phyloP scores from a whole-genome alignment of 2,797 vertebrate genomes.

The Neosilurus mollespiculum region DNA sequence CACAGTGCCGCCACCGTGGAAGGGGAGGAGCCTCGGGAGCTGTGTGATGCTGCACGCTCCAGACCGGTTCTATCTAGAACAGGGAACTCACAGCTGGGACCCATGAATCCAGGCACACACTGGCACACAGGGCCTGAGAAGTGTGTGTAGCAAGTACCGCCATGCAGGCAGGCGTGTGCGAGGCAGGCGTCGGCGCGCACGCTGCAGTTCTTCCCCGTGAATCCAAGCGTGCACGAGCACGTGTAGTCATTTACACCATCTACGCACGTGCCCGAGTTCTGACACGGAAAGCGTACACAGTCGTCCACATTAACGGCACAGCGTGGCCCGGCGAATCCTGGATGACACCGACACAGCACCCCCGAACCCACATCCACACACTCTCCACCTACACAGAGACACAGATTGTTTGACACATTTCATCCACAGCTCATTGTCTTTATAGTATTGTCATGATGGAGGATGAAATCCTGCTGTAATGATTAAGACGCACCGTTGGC shows the following conservation, averaged over 20 bases:
- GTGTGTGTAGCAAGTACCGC: constrained; percentile 88
- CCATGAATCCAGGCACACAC: constrained; percentile 86
- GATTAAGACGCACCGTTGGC: constrained; percentile 79
- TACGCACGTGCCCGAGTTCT: constrained; percentile 87
- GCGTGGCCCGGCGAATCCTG: constrained; percentile 79
- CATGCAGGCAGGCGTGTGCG: constrained; percentile 79
- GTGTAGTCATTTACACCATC: constrained; percentile 83
- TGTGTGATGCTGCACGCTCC: constrained; percentile 61
- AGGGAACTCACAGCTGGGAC: constrained; percentile 82
- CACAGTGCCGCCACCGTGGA: constrained; percentile 75
- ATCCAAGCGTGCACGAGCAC: constrained; percentile 89
- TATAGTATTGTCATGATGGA: not conserved
- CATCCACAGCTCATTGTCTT: not conserved
- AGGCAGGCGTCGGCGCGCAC: constrained; percentile 82
- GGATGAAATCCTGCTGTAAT: not conserved
- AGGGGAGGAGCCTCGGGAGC: constrained; percentile 62
- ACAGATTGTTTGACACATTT: constrained; percentile 29
- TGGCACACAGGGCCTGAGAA: constrained; percentile 88
- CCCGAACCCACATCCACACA: constrained; percentile 86
- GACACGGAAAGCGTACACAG: constrained; percentile 80
- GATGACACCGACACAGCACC: constrained; percentile 82
- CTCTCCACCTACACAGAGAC: constrained; percentile 75
- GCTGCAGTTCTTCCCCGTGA: constrained; percentile 84
- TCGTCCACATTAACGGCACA: constrained; percentile 86
- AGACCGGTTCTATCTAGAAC: constrained; percentile 68